phyloP scores from a whole-genome alignment of 2,888 invertebrate genomes.

The Ophion slaviceki region DNA sequence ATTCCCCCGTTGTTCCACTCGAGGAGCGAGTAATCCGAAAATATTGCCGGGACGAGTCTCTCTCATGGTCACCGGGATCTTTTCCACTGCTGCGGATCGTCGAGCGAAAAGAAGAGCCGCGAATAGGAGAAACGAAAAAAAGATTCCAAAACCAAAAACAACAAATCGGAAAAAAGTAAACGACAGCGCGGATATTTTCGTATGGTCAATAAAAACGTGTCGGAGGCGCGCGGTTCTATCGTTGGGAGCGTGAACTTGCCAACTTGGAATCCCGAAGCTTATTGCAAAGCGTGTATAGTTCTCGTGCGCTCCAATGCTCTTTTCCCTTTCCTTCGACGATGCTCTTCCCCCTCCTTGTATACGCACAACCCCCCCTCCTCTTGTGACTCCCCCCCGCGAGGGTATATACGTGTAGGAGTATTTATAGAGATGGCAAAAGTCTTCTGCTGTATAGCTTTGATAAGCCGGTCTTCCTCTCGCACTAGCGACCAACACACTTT shows the following conservation, averaged over 20 bases:
- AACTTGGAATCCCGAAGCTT: constrained; percentile 46
- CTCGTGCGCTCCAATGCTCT: constrained; percentile 50
- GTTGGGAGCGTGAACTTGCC: constrained; percentile 43
- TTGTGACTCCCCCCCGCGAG: background rate
- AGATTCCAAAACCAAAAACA: constrained; percentile 7
- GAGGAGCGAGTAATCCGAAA: constrained; percentile 3
- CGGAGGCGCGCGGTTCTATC: constrained; percentile 4
- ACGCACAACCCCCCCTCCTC: background rate
- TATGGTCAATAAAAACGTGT: background rate
- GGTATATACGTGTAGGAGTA: constrained; percentile 14
- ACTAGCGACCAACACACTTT: background rate
- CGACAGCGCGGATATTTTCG: constrained; percentile 10
- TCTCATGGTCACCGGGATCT: constrained; percentile 34
- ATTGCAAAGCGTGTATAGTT: constrained; percentile 46
- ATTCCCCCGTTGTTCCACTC: background rate
- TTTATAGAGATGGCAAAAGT: constrained; percentile 49
- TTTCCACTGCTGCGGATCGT: background rate
- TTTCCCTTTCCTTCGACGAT: constrained; percentile 53
- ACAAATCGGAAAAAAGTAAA: background rate
- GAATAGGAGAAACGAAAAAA: background rate
- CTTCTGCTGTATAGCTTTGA: constrained; percentile 15
- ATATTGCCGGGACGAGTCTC: constrained; percentile 24
- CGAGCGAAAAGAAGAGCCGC: background rate
- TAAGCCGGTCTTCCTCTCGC: constrained; percentile 7
- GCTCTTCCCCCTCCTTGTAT: constrained; percentile 19